A percentile compares a stretch with the other conserved stretches of the same genome.
phyloP scores from a whole-genome alignment of 2,113 vertebrate species.

The Heterotis niloticus region DNA sequence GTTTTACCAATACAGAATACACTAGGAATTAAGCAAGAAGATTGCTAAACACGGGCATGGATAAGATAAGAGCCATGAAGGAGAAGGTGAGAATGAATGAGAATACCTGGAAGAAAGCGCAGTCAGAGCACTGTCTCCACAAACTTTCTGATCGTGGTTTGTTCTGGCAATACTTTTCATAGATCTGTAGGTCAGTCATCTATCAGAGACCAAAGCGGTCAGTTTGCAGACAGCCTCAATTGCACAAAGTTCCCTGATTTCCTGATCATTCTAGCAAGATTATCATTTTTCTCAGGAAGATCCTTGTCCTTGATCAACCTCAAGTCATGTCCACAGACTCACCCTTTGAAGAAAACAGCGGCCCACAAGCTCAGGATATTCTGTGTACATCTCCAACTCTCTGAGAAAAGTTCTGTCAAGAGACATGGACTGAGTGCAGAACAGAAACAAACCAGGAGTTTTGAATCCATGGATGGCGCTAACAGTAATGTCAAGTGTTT shows the following conservation, averaged over 20 bases:
- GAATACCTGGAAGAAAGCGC: conserved; percentile 87
- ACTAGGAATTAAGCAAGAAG: not conserved
- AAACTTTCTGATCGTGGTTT: conserved; percentile 95
- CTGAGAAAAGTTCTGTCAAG: conserved; percentile 78
- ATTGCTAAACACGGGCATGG: not conserved
- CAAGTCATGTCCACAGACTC: conserved; percentile 31
- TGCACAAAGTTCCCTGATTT: not conserved
- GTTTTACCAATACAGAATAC: conserved; percentile 21
- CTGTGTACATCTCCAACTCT: conserved; percentile 82
- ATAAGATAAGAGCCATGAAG: not conserved
- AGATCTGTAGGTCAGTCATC: conserved; percentile 97
- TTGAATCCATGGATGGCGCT: too few relatives aligned
- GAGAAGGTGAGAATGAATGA: not conserved
- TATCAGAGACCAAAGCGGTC: conserved; percentile 40
- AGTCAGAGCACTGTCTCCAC: conserved; percentile 94
- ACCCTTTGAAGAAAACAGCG: conserved; percentile 88
- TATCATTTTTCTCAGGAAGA: not conserved
- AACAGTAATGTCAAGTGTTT: too few relatives aligned
- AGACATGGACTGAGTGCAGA: not conserved
- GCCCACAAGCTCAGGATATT: conserved; percentile 85
- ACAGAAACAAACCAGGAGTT: too few relatives aligned
- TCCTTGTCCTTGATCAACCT: not conserved
- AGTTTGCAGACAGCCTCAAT: not conserved
- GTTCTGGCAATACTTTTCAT: conserved; percentile 98
- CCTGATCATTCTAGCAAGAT: not conserved